Conservation (phyloP, 2,888 invertebrate genomes). For the Pseudococcus viburni region DNA sequence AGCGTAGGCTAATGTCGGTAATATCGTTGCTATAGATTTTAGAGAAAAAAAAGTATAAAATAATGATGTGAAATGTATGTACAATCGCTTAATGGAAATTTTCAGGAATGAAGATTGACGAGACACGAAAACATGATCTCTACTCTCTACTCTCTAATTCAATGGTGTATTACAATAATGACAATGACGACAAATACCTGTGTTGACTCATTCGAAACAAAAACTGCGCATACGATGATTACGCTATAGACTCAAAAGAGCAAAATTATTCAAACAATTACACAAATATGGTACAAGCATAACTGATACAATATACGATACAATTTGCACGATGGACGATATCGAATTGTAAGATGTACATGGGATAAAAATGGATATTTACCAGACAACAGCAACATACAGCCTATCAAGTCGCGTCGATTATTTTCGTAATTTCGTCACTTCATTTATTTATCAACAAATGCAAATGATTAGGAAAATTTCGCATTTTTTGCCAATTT, state of each 20-base stretch:
- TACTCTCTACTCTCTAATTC: too few species aligned
- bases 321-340: not conserved
- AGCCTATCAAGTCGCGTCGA: not conserved
- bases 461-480: not conserved
- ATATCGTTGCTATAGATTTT: too few species aligned
- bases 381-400: not conserved
- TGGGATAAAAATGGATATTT: not conserved
- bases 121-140: not conserved
- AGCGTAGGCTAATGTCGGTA: too few species aligned
- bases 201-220: not conserved
- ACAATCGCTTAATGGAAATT: not conserved
- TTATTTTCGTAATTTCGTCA: not conserved
- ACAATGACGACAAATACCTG: not conserved
- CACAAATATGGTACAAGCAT: not conserved
- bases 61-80: too few species aligned
- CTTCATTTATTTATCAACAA: slow-evolving; percentile 6
- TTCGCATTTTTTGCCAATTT: not conserved
- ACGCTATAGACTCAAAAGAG: not conserved
- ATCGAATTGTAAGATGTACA: not conserved
- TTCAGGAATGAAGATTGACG: not conserved
- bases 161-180: not conserved
- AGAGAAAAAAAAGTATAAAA: too few species aligned
- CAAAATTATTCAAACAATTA: not conserved
- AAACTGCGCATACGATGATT: not conserved
- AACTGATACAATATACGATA: not conserved